Conservation (phyloP, 2,113 vertebrate species). For the Prochilodus magdalenae region DNA sequence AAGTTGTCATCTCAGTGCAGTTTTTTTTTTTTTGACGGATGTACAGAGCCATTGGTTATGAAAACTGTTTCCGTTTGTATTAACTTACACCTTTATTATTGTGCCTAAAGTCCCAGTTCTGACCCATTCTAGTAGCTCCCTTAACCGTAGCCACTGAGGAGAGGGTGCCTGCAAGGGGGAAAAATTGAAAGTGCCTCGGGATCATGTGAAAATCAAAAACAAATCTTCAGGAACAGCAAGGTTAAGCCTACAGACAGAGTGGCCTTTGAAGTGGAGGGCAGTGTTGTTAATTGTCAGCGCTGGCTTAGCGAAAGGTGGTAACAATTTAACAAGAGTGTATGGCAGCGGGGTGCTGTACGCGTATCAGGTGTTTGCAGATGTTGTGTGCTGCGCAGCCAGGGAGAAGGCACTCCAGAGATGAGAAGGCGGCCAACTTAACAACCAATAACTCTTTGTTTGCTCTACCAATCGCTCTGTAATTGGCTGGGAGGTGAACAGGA, state of each 20-base stretch:
- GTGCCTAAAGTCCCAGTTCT: neutral
- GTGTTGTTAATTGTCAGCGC: slow-evolving; percentile 94
- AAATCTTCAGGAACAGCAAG: slow-evolving; percentile 80
- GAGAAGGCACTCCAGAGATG: slow-evolving; percentile 74
- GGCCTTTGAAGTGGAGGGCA: slow-evolving; percentile 91
- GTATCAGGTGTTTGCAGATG: slow-evolving; percentile 97
- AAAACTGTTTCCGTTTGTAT: neutral
- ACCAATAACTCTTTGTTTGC: slow-evolving; percentile 95
- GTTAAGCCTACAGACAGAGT: slow-evolving; percentile 87
- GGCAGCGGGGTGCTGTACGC: slow-evolving; percentile 79
- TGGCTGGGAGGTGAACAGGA: slow-evolving; percentile 83
- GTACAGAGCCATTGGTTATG: neutral
- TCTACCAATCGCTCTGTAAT: slow-evolving; percentile 92
- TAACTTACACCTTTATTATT: neutral
- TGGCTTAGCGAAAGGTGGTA: slow-evolving; percentile 97
- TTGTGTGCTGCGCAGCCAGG: slow-evolving; percentile 78
- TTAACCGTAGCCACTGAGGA: slow-evolving; percentile 8
- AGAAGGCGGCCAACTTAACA: slow-evolving; percentile 80
- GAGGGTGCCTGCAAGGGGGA: slow-evolving; percentile 29
- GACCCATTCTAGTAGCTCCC: slow-evolving; percentile 25
- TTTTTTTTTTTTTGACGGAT: neutral
- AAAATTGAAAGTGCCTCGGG: slow-evolving; percentile 87
- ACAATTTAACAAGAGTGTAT: slow-evolving; percentile 94
- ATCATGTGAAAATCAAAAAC: slow-evolving; percentile 77
- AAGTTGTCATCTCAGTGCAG: neutral